phyloP scores from a whole-genome alignment of 2,797 vertebrate genomes.

The Borostomias antarcticus region DNA sequence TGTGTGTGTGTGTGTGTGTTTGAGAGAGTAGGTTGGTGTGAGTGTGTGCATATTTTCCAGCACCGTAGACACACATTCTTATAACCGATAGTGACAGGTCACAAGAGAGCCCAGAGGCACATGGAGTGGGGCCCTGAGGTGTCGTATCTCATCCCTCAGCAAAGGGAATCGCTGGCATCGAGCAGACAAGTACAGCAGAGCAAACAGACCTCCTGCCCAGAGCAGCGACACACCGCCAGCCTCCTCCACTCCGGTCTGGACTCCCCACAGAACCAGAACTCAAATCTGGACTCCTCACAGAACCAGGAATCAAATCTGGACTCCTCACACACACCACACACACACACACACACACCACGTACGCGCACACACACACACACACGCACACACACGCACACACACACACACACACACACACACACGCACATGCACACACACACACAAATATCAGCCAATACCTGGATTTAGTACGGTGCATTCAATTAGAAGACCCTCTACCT shows the following conservation, averaged over 20 bases:
- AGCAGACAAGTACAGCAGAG: conserved; percentile 25
- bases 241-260: conserved; percentile 29
- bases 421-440: neutral
- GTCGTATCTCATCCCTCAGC: conserved; percentile 48
- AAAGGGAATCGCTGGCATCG: conserved; percentile 46
- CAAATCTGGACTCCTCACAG: too few species aligned
- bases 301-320: too few species aligned
- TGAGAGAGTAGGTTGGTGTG: conserved; percentile 6
- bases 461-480: neutral
- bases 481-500: neutral
- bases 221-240: conserved; percentile 46
- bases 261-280: neutral
- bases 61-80: conserved; percentile 21
- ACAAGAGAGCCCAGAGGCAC: conserved; percentile 41
- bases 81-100: conserved; percentile 59
- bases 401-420: conserved; percentile 6
- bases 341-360: too few species aligned
- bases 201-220: conserved; percentile 37
- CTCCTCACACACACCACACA: too few species aligned
- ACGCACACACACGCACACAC: conserved; percentile 1
- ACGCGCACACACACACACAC: neutral
- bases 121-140: conserved; percentile 40
- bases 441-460: neutral
- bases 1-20: neutral
- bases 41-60: conserved; percentile 30